Evolutionary conservation across 2,113 vertebrate genomes (phyloP).

Genomic region (Pycnonotus jocosus): DNA sequence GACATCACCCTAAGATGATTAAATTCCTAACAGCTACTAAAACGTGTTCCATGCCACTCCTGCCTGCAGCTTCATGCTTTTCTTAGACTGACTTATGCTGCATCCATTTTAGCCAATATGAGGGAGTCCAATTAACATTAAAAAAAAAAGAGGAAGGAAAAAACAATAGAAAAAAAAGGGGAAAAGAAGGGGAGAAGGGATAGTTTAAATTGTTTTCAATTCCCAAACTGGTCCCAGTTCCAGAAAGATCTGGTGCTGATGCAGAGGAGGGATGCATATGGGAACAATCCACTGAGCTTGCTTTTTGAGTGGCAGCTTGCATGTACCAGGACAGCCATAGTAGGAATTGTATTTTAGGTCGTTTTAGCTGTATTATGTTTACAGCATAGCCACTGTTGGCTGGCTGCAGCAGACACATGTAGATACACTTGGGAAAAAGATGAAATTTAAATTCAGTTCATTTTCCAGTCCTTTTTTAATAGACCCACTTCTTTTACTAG

Average conservation of each 20-base stretch:
- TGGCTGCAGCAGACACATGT: neutral
- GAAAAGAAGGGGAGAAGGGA: accelerated
- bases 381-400: accelerated
- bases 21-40: neutral
- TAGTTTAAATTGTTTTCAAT: neutral
- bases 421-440: neutral
- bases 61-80: neutral
- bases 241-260: neutral
- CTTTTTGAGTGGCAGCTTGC: neutral
- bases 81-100: accelerated
- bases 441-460: neutral
- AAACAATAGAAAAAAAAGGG: neutral
- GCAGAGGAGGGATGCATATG: neutral
- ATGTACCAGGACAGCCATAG: accelerated
- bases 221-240: neutral
- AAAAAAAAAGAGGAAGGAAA: neutral
- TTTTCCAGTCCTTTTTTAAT: neutral
- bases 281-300: neutral
- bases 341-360: neutral
- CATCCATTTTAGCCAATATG: accelerated
- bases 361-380: neutral
- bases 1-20: neutral
- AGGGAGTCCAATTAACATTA: neutral
- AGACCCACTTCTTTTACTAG: neutral
- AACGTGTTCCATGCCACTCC: accelerated